Evolutionary conservation across 2,113 vertebrate genomes (phyloP).

Genomic region (Thymallus thymallus): DNA sequence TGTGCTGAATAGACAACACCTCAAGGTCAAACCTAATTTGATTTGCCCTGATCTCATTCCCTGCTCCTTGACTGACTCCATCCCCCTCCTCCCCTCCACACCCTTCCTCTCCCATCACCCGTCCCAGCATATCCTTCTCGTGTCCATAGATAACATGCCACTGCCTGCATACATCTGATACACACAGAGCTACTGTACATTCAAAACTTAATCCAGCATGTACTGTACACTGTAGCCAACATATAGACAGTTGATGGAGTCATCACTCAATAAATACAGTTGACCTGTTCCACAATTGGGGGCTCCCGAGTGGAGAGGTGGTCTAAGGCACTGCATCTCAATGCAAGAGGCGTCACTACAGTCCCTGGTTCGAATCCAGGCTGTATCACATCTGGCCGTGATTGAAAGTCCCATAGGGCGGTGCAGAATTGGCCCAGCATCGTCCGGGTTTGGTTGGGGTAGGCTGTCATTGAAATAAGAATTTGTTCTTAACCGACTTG

Average conservation of each 20-base stretch:
- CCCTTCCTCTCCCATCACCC: background rate
- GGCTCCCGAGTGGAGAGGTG: no score
- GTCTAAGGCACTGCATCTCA: no score
- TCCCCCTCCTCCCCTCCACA: background rate
- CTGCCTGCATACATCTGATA: background rate
- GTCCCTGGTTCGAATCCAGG: no score
- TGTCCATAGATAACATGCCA: background rate
- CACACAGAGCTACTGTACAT: background rate
- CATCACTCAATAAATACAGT: background rate
- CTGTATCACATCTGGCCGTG: no score
- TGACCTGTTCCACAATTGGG: background rate
- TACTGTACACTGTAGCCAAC: background rate
- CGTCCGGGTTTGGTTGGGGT: no score
- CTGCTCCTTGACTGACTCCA: background rate
- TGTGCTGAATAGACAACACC: constrained; percentile 20
- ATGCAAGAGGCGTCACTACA: no score
- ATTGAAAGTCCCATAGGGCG: no score
- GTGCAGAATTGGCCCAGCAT: no score
- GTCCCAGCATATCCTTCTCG: background rate
- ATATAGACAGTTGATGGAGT: background rate
- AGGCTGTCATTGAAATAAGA: no score
- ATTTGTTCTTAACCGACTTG: no score
- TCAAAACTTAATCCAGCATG: background rate
- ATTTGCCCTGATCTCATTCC: constrained; percentile 22
- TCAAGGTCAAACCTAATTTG: constrained; percentile 46